Evolutionary conservation across 2,113 vertebrate genomes (phyloP).

Genomic region (Ictalurus furcatus): DNA sequence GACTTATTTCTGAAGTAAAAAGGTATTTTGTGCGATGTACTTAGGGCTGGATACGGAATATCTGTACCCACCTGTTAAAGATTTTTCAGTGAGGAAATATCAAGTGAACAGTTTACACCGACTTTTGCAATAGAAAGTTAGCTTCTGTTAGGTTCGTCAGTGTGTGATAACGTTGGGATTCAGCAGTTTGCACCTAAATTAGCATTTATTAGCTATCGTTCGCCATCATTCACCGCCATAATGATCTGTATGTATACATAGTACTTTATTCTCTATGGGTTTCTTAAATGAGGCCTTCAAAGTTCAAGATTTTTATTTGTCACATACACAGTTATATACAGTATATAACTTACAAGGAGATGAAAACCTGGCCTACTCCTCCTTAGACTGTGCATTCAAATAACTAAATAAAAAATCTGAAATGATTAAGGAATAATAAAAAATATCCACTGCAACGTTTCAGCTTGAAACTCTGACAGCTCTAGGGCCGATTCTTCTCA

Average conservation of each 20-base stretch:
- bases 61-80: background rate
- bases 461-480: background rate
- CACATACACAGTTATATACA: too few species aligned
- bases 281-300: background rate
- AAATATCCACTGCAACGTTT: background rate
- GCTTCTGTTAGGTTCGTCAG: background rate
- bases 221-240: background rate
- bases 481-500: background rate
- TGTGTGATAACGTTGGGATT: background rate
- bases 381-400: too few species aligned
- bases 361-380: too few species aligned
- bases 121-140: background rate
- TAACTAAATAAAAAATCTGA: too few species aligned
- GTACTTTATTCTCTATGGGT: background rate
- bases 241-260: background rate
- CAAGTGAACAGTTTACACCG: background rate
- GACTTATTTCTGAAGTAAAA: background rate
- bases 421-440: too few species aligned
- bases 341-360: too few species aligned
- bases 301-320: too few species aligned
- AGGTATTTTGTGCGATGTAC: background rate
- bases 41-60: background rate
- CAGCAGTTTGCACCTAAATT: background rate
- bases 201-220: background rate
- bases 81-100: background rate